Evolutionary conservation across 2,888 invertebrate genomes (phyloP), one percentile per base, ranked within the genome.

Genomic region (Yponomeuta cagnagella): DNA sequence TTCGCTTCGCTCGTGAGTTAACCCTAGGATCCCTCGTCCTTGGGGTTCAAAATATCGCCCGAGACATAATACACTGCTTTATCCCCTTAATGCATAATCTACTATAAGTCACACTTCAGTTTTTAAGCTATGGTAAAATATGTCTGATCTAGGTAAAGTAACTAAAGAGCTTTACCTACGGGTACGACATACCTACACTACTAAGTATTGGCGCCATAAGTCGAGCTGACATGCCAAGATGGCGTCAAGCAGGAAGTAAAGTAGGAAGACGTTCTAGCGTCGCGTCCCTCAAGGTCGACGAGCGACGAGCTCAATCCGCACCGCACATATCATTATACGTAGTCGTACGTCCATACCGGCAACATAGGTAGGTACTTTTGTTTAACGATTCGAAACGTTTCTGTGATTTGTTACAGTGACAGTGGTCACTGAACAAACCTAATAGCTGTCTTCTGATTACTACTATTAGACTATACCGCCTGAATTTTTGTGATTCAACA

Each of bases 201-300:
- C 43, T 43, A 43, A 43, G 52, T 30, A 10, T 68, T 68, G 68
- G 68, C 68, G 68, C 68, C 68, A 48, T 52, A 30, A 63, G 15
- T 33, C 30, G 63, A 37, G 12, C 70, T 63, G 79, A 78, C 80
- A 78, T 81, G 78, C 81, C 78, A 84, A 89, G 88, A 89, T 88
- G 88, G 86, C 85, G 83, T 83, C 81, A 71, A 90, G 83, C 86
- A 91, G 91, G 91, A 91, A 90, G 88, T 89, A 79, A 86, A 83
- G 73, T 89, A 90, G 89, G 89, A 90, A 90, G 90, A 90, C 88
- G 87, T 84, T 85, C 82, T 82, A 87, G 77, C 88, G 88, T 86
- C 88, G 77, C 88, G 88, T 86, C 88, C 76, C 82, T 78, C 90
- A 92, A 91, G 91, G 91, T 82, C 88, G 78, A 77, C 78, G 52